phyloP scores from a whole-genome alignment of 2,113 vertebrate genomes.

The Alethe diademata region DNA sequence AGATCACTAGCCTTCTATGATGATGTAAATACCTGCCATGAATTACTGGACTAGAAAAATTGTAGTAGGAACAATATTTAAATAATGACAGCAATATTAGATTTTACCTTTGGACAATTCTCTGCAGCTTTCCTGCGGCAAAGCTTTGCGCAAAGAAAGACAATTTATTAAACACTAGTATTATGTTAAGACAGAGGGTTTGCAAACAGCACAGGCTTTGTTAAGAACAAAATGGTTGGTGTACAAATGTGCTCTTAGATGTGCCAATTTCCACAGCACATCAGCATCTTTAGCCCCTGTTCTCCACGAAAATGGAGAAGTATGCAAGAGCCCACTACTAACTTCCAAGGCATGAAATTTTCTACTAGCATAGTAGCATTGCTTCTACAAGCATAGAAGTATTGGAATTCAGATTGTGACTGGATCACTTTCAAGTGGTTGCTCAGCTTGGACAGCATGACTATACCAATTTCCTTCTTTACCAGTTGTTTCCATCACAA shows the following conservation, averaged over 20 bases:
- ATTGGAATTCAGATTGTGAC: neutral
- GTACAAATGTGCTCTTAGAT: neutral
- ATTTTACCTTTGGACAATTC: constrained; percentile 84
- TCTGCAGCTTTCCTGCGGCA: constrained; percentile 83
- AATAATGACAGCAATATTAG: constrained; percentile 59
- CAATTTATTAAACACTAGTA: constrained; percentile 75
- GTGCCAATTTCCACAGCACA: neutral
- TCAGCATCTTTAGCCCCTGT: neutral
- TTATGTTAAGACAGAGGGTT: constrained; percentile 30
- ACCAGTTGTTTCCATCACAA: neutral
- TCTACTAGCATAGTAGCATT: neutral
- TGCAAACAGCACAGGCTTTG: constrained; percentile 54
- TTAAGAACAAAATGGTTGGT: constrained; percentile 8
- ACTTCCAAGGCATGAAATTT: neutral
- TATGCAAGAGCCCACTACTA: neutral
- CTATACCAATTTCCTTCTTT: neutral
- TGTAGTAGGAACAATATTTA: constrained; percentile 33
- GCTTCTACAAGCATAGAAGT: neutral
- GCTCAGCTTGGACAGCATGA: neutral
- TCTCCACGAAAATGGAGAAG: neutral
- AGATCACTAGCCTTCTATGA: neutral
- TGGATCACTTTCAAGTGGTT: neutral
- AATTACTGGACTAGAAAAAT: constrained; percentile 1
- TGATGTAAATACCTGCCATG: neutral
- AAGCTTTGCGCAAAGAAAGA: constrained; percentile 84